Evolutionary conservation across 2,113 vertebrate genomes (phyloP).

Genomic region (Dendropsophus ebraccatus): DNA sequence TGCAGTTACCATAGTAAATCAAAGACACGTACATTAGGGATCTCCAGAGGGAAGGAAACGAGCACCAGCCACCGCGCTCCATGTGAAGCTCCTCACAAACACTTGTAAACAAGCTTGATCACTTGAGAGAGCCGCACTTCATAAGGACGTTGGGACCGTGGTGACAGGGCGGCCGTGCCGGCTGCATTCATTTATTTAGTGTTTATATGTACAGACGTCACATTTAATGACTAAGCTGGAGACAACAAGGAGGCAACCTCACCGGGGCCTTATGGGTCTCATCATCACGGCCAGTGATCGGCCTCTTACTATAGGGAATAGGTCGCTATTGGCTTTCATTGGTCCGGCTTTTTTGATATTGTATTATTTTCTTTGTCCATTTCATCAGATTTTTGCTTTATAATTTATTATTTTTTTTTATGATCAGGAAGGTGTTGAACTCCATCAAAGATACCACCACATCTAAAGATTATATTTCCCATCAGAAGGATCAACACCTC

Average conservation of each 20-base stretch:
- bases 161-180: not conserved
- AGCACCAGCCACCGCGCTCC: not conserved
- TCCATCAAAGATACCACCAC: too few relatives aligned
- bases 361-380: too few relatives aligned
- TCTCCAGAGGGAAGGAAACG: not conserved
- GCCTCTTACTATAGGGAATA: too few relatives aligned
- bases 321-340: too few relatives aligned
- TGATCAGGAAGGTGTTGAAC: too few relatives aligned
- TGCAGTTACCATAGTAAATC: not conserved
- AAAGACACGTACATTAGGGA: not conserved
- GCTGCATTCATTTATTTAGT: not conserved
- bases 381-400: too few relatives aligned
- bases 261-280: not conserved
- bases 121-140: not conserved
- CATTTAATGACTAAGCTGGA: not conserved
- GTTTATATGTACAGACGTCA: not conserved
- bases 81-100: not conserved
- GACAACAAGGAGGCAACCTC: not conserved
- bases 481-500: too few relatives aligned
- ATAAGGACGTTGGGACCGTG: not conserved
- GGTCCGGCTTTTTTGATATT: too few relatives aligned
- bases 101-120: conserved; percentile 13
- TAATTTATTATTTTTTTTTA: too few relatives aligned
- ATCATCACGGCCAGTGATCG: too few relatives aligned
- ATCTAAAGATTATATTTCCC: too few relatives aligned